Base-by-base conservation (phyloP, 2,888 invertebrate genomes). In the Lasioglossum morio region DNA sequence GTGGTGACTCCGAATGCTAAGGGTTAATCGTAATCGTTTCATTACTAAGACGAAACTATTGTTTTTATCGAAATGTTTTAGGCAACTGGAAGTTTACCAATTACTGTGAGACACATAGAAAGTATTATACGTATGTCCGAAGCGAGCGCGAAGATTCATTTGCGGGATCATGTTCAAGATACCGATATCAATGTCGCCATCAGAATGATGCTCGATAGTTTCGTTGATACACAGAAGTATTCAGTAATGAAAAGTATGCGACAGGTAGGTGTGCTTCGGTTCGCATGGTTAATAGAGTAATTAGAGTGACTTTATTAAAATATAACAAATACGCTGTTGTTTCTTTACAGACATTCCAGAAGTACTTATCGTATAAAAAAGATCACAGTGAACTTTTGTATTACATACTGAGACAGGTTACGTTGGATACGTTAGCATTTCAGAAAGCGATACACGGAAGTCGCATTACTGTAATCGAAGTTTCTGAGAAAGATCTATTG, bases 181-280 rank as follows among this genome's bases (percentile, higher is more conserved):
- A 98, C 98, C 85, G 99, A 99, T 95, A 99, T 99, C 16, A 99
- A 99, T 95, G 98, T 99, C 97, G 99, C 99, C 48, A 99, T 99
- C 87, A 96, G 99, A 81, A 98, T 99, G 96, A 98, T 99, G 97
- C 96, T 99, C 80, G 99, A 99, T 95, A 99, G 99, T 94, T 99
- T 99, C 96, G 98, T 99, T 79, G 98, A 98, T 91, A 99, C 99
- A 0, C 99, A 99, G 96, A 99, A 99, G 95, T 99, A 98, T 96
- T 98, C 98, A 93, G 98, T 99, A 46, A 99, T 99, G 99, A 97
- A 98, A 91, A 97, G 98, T 74, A 99, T 99, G 99, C 97, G 97
- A 96, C 97, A 97, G 96, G 98, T 98, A 95, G 91, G 93, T 91
- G 69, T 43, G 46, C 16, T 8, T 48, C 10, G 2, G 30, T 27